These are phyloP conservation scores for Baronia brevicornis DNA, from an alignment of 2,888 invertebrate species.

Conservation along the genomic window DNA sequence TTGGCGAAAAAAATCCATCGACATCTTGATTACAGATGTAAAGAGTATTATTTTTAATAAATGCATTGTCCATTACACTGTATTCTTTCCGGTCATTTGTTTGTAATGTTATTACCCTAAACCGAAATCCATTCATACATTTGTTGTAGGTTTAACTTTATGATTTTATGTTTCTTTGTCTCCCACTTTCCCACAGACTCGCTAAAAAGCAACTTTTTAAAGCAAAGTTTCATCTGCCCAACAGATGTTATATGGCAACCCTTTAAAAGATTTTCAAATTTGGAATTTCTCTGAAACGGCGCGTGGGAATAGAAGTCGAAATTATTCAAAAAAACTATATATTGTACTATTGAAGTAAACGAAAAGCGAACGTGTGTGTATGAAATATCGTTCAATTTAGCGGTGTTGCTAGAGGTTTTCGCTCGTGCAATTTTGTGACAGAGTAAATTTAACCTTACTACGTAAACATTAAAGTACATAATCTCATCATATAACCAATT, in stretches of 20 bases:
- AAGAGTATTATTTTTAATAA: too few relatives aligned
- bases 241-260: constrained; percentile 34
- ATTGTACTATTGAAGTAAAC: constrained; percentile 1
- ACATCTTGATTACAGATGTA: too few relatives aligned
- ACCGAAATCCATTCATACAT: constrained; percentile 5
- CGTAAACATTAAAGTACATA: not conserved
- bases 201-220: constrained; percentile 11
- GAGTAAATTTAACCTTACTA: constrained; percentile 4
- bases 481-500: not conserved
- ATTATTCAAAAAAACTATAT: constrained; percentile 16
- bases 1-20: too few relatives aligned
- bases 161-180: constrained; percentile 6
- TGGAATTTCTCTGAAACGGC: constrained; percentile 27
- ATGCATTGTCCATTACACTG: too few relatives aligned
- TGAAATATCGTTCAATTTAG: constrained; percentile 17
- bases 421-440: constrained; percentile 1
- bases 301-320: constrained; percentile 29
- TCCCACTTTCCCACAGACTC: constrained; percentile 15
- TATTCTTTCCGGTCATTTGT: too few relatives aligned
- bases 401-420: not conserved
- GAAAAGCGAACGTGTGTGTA: constrained; percentile 10
- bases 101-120: too few relatives aligned
- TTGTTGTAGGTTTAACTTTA: not conserved
- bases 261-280: constrained; percentile 28
- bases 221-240: constrained; percentile 21